Evolutionary conservation across 2,797 vertebrate species (phyloP), one percentile per base, ranked within the genome.

Genomic region (Lophotriccus pileatus): DNA sequence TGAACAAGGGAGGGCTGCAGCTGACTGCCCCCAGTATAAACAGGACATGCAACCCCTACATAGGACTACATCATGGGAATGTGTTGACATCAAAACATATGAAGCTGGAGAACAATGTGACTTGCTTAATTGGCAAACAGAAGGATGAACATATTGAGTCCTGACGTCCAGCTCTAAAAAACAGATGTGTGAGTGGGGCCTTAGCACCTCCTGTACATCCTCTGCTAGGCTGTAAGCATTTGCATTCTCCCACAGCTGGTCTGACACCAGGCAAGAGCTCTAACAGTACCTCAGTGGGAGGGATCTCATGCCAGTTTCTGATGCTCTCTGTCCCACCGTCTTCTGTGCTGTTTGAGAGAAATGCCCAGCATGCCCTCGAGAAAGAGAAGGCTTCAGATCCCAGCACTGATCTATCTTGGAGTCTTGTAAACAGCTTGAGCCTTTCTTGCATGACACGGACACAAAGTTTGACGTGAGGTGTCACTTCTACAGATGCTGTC

Each of bases 401-500:
- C 53, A 70, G 66, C 66, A 6, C 32, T 25, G 30, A 55, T 67
- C 39, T 63, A 15, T 53, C 67, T 79, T 1, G 0, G 69, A 53
- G 70, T 41, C 50, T 58, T 76, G 37, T 56, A 58, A 92, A 75
- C 36, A 62, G 30, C 49, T 47, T 46, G 46, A 94, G 50, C 36
- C 36, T 34, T 69, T 73, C 72, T 73, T 82, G 56, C 39, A 24
- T 77, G 79, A 87, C 47, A 67, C 3, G 3, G 36, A 74, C 60
- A 83, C 1, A 1, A 66, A 80, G 56, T 59, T 47, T 77, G 64
- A 68, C 76, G 56, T 85, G 76, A 94, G 59, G 30, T 74, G 78
- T 91, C 91, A 94, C 68, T 89, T 91, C 72, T 87, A 72, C 52
- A 87, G 89, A 95, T 89, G 72, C 68, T 85, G 85, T 94, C 93